Evolutionary conservation across 2,113 vertebrate genomes (phyloP).

Genomic region (Caretta caretta): DNA sequence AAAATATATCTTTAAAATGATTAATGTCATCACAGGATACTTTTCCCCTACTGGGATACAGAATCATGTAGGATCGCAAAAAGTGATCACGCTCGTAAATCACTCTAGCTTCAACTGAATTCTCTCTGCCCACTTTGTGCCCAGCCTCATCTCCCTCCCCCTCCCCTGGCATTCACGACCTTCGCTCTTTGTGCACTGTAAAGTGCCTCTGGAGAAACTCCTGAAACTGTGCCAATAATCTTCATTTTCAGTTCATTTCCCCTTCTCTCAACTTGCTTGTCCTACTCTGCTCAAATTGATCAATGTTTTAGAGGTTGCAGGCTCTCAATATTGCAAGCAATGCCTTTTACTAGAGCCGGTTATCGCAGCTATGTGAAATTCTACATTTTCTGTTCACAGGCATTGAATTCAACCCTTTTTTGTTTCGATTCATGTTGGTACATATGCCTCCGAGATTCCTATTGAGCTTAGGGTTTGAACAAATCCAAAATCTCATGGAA

Average conservation of each 20-base stretch:
- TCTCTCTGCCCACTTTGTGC: neutral
- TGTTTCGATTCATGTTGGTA: neutral
- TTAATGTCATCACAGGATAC: neutral
- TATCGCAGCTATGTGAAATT: neutral
- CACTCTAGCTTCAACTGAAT: neutral
- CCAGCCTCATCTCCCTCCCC: neutral
- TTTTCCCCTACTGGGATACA: neutral
- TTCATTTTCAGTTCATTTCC: neutral
- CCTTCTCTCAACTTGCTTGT: neutral
- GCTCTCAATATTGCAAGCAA: neutral
- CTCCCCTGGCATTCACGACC: neutral
- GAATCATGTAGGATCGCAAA: neutral
- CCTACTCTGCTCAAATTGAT: neutral
- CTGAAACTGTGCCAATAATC: neutral
- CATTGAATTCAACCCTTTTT: rapidly evolving
- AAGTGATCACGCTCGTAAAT: neutral
- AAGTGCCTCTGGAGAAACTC: neutral
- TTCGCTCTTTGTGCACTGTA: neutral
- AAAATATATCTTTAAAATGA: neutral
- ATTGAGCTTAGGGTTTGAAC: rapidly evolving
- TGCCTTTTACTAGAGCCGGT: neutral
- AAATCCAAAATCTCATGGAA: neutral
- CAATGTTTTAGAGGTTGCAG: neutral
- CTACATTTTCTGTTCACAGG: neutral
- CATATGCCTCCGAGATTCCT: neutral